Evolutionary conservation across 1,140 invertebrate genomes (phyloP).

Genomic region (Meteorus sp.): DNA sequence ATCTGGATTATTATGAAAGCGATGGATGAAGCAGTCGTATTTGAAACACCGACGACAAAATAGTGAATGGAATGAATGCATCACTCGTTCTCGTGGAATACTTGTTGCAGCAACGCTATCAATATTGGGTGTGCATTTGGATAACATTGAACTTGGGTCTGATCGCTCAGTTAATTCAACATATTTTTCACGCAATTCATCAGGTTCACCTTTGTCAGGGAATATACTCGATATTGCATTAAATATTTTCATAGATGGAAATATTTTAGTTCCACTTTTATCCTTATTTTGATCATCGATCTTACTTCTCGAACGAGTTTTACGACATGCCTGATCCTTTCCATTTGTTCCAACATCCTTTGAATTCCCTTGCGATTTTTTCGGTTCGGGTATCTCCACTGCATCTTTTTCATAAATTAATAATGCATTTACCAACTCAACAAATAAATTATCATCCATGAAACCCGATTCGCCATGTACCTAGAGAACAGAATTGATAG

Average conservation of each 20-base stretch:
- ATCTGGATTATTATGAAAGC: constrained; percentile 57
- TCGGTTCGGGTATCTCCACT: constrained; percentile 48
- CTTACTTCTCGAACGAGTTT: constrained; percentile 47
- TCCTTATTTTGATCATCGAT: constrained; percentile 38
- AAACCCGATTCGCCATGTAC: constrained; percentile 83
- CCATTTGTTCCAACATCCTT: constrained; percentile 37
- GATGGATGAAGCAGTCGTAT: constrained; percentile 97
- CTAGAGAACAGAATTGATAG: constrained; percentile 30
- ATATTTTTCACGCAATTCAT: constrained; percentile 91
- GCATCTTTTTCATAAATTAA: constrained; percentile 75
- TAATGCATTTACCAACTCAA: constrained; percentile 89
- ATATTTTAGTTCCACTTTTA: constrained; percentile 26
- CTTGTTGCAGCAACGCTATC: constrained; percentile 90
- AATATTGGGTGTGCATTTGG: constrained; percentile 95
- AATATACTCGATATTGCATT: constrained; percentile 83
- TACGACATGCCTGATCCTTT: constrained; percentile 37
- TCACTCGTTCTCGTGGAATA: constrained; percentile 88
- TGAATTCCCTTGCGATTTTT: constrained; percentile 39
- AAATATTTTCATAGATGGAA: constrained; percentile 56
- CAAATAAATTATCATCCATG: constrained; percentile 91
- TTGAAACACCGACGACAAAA: constrained; percentile 96
- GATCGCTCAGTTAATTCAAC: constrained; percentile 82
- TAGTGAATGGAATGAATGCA: constrained; percentile 96
- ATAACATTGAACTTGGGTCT: constrained; percentile 81
- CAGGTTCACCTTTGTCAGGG: constrained; percentile 87